A percentile compares a stretch with the other conserved stretches of the same genome.
Evolutionary conservation across 2,888 invertebrate genomes (phyloP).

Genomic region (Lamellibrachia columna): DNA sequence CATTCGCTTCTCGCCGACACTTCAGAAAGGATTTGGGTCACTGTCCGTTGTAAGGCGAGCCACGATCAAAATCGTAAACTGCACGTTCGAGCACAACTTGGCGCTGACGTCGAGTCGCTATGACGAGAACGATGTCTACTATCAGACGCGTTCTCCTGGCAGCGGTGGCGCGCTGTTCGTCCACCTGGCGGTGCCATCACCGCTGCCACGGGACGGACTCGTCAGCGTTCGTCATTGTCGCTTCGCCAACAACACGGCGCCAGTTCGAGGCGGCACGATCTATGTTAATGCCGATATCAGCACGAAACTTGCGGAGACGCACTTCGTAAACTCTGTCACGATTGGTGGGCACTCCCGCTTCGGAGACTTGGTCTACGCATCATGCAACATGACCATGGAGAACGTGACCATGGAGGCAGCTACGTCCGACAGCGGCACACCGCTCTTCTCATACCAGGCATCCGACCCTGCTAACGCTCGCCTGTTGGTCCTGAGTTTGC

Average conservation of each 20-base stretch:
- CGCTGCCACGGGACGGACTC: constrained; percentile 21
- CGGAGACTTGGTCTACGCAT: constrained; percentile 28
- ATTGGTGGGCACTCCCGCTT: constrained; percentile 6
- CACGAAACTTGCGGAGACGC: neutral
- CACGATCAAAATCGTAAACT: constrained; percentile 21
- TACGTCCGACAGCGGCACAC: constrained; percentile 13
- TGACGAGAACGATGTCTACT: constrained; percentile 26
- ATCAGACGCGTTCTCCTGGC: constrained; percentile 27
- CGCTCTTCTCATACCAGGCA: constrained; percentile 32
- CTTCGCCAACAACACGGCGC: constrained; percentile 33
- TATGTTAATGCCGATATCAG: constrained; percentile 33
- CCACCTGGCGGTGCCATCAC: constrained; percentile 23
- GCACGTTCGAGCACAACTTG: constrained; percentile 27
- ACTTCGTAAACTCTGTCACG: neutral
- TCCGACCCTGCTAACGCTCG: constrained; percentile 22
- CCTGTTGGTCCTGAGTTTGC: constrained; percentile 13
- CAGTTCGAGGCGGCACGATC: constrained; percentile 34
- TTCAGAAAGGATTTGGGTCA: constrained; percentile 22
- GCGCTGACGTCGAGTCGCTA: constrained; percentile 22
- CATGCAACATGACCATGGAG: constrained; percentile 28
- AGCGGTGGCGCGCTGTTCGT: constrained; percentile 33
- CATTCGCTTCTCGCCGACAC: constrained; percentile 26
- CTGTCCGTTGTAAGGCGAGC: constrained; percentile 13
- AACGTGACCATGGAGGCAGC: constrained; percentile 22
- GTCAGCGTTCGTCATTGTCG: constrained; percentile 26